Percentiles rank a stretch among this genome's conserved stretches.
These are phyloP conservation scores for Megastigmus dorsalis DNA, from an alignment of 2,888 invertebrate genomes.

Conservation along the genomic window DNA sequence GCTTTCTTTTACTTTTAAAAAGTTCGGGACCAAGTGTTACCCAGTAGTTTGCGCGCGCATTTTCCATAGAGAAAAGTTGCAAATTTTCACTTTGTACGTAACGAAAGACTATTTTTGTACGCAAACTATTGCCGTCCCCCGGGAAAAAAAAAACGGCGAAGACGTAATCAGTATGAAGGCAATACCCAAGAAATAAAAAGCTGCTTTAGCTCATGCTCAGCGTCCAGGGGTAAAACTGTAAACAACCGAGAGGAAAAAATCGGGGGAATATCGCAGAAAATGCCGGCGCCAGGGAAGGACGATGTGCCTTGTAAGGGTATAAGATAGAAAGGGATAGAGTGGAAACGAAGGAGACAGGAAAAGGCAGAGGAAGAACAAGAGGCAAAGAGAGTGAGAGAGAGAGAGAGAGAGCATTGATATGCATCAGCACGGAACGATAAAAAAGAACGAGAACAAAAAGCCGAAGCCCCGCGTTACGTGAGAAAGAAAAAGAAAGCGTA, in stretches of 20 bases:
- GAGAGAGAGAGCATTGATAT: constrained; percentile 40
- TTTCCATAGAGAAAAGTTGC: constrained; percentile 5
- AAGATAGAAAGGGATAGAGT: too few species aligned
- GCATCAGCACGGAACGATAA: constrained; percentile 39
- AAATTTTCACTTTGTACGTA: constrained; percentile 21
- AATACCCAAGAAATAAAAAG: constrained; percentile 38
- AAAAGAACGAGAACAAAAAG: constrained; percentile 26
- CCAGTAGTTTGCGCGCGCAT: neutral
- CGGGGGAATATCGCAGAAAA: constrained; percentile 31
- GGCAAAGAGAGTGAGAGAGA: neutral
- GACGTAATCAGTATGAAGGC: constrained; percentile 38
- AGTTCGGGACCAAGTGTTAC: neutral
- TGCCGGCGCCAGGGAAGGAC: neutral
- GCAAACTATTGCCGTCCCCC: neutral
- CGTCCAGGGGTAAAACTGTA: constrained; percentile 35
- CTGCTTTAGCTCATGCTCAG: constrained; percentile 9
- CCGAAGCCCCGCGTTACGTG: neutral
- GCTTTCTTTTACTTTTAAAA: neutral
- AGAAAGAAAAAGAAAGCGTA: constrained; percentile 32
- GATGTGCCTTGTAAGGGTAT: constrained; percentile 7
- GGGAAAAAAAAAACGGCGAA: constrained; percentile 9
- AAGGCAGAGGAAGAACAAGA: neutral
- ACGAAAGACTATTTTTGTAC: constrained; percentile 19
- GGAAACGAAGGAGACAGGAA: too few species aligned
- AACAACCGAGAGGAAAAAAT: constrained; percentile 39